A percentile compares a stretch with the other conserved stretches of the same genome.
Evolutionary conservation across 2,888 invertebrate genomes (phyloP).

Genomic region (Eustalomyia histrio): DNA sequence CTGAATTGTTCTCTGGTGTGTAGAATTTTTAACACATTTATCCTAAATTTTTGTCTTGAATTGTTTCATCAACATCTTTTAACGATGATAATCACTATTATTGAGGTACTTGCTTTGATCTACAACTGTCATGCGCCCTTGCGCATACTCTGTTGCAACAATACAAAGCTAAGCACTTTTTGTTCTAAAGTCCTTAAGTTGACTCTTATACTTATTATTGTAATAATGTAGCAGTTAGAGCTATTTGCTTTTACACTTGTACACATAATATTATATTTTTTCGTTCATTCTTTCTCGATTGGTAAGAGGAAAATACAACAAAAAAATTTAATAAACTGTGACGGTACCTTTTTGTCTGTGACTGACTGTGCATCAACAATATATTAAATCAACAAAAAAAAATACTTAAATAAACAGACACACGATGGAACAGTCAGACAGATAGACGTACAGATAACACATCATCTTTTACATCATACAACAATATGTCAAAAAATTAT

Average conservation of each 20-base stretch:
- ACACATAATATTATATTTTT: conserved; percentile 43
- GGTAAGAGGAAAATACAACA: conserved; percentile 31
- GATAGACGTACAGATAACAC: conserved; percentile 3
- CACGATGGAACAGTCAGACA: not conserved
- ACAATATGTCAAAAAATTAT: conserved; percentile 39
- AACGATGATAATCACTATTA: conserved; percentile 49
- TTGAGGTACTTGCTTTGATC: conserved; percentile 66
- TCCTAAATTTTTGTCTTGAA: no score
- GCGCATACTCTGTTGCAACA: conserved; percentile 7
- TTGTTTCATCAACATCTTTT: no score
- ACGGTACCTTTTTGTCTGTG: conserved; percentile 48
- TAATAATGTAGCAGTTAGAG: conserved; percentile 37
- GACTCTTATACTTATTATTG: conserved; percentile 19
- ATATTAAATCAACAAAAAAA: conserved; percentile 9
- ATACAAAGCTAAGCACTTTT: conserved; percentile 19
- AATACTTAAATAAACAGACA: not conserved
- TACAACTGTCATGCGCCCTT: conserved; percentile 60
- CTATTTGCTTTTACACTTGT: conserved; percentile 54
- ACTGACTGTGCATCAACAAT: conserved; percentile 16
- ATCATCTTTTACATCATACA: conserved; percentile 22
- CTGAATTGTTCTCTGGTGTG: no score
- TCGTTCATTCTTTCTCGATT: conserved; percentile 28
- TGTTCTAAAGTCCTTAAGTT: not conserved
- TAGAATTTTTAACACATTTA: no score
- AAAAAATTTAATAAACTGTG: conserved; percentile 27